phyloP scores from a whole-genome alignment of 2,113 vertebrate genomes.

The Oncorhynchus kisutch region DNA sequence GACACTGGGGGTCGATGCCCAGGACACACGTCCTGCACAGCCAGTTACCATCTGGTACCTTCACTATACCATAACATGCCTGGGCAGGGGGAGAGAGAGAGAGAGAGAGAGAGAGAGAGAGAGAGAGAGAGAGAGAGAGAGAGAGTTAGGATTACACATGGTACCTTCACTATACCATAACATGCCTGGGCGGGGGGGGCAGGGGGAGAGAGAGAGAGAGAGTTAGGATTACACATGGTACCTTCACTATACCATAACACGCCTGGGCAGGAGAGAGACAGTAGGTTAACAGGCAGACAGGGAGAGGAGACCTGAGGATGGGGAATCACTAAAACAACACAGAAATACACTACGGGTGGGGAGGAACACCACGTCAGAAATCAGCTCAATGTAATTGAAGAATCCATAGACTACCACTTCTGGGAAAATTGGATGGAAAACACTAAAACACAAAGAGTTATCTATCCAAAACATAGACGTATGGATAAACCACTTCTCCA shows the following conservation, averaged over 20 bases:
- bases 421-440: too few species aligned
- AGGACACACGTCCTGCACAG: slow-evolving; percentile 93
- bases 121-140: too few species aligned
- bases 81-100: slow-evolving; percentile 43
- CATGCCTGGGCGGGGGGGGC: slow-evolving; percentile 82
- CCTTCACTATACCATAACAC: slow-evolving; percentile 95
- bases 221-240: slow-evolving; percentile 63
- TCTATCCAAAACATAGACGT: too few species aligned
- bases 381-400: too few species aligned
- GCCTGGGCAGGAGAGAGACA: slow-evolving; percentile 72
- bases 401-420: too few species aligned
- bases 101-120: too few species aligned
- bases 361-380: too few species aligned
- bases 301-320: neutral
- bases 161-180: slow-evolving; percentile 96
- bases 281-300: neutral
- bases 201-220: too few species aligned
- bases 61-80: slow-evolving; percentile 97
- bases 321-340: too few species aligned
- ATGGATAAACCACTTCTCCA: too few species aligned
- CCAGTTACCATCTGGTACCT: slow-evolving; percentile 97
- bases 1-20: slow-evolving; percentile 89
- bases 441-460: too few species aligned
- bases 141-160: slow-evolving; percentile 29
- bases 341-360: too few species aligned